A percentile compares a stretch with the other conserved stretches of the same genome.
Conservation (phyloP, 2,113 vertebrate species). For the Cyprinus carpio region DNA sequence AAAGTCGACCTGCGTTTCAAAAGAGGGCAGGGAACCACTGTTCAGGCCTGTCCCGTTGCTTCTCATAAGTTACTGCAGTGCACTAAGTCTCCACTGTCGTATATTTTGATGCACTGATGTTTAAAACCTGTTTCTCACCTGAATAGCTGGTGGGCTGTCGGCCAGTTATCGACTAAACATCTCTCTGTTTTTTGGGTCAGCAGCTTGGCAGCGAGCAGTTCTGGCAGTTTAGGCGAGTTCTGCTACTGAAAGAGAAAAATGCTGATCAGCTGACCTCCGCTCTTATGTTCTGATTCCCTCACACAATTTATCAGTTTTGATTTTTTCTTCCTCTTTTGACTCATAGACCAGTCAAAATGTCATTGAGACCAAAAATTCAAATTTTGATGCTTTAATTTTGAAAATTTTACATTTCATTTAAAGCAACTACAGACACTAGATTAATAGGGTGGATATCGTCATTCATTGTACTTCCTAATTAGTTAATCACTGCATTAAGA, state of each 20-base stretch:
- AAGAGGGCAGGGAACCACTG: not conserved
- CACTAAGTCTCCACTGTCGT: conserved; percentile 41
- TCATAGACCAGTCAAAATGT: not conserved
- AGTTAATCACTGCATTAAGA: not conserved
- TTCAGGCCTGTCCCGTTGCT: conserved; percentile 55
- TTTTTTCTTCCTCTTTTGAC: not conserved
- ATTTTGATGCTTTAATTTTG: too few species aligned
- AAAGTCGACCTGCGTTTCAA: not conserved
- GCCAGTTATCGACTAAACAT: conserved; percentile 66
- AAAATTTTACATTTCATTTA: not conserved
- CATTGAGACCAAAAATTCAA: not conserved
- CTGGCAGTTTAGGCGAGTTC: conserved; percentile 20
- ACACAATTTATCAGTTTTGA: not conserved
- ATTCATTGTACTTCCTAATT: not conserved
- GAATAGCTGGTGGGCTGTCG: conserved; percentile 54
- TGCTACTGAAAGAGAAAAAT: conserved; percentile 8
- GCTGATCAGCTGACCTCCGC: conserved; percentile 17
- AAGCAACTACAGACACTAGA: not conserved
- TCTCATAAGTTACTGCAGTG: conserved; percentile 4
- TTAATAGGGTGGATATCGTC: not conserved
- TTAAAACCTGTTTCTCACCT: conserved; percentile 54
- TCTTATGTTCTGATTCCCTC: not conserved
- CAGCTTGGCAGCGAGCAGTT: conserved; percentile 60
- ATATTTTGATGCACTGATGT: conserved; percentile 55
- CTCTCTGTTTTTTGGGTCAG: conserved; percentile 70